Evolutionary conservation across 2,797 vertebrate genomes (phyloP).

Genomic region (Rhinella marina): DNA sequence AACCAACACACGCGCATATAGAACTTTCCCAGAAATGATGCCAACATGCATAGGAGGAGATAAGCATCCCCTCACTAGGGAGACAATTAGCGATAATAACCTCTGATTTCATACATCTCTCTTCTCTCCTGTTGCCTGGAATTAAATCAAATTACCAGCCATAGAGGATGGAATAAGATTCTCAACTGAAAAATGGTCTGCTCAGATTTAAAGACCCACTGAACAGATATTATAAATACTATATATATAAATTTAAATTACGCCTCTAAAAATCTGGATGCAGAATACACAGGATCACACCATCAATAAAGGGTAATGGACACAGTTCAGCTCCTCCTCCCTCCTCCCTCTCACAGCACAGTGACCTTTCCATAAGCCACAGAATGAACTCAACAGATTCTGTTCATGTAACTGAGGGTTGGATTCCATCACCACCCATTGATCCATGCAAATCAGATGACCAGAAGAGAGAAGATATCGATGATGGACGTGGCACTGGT

Average conservation of each 20-base stretch:
- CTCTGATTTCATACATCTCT: constrained; percentile 50
- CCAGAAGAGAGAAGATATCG: no score
- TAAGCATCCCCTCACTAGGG: constrained; percentile 23
- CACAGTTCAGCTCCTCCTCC: neutral
- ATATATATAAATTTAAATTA: neutral
- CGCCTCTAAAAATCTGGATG: no score
- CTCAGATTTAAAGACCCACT: neutral
- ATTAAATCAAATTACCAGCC: constrained; percentile 42
- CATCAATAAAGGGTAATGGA: no score
- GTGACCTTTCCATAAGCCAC: neutral
- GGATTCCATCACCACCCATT: no score
- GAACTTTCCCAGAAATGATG: neutral
- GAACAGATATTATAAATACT: neutral
- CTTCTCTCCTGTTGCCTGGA: constrained; percentile 32
- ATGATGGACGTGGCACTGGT: no score
- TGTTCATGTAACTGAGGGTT: no score
- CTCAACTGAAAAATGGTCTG: neutral
- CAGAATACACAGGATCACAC: no score
- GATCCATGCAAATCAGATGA: no score
- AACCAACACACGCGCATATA: neutral
- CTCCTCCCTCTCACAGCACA: neutral
- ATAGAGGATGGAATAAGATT: constrained; percentile 4
- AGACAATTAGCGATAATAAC: constrained; percentile 45
- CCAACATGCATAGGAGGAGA: constrained; percentile 12
- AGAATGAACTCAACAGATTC: neutral